Percentiles rank a stretch among this genome's conserved stretches.
Evolutionary conservation across 2,797 vertebrate genomes (phyloP).

Genomic region (Anabacerthia variegaticeps): DNA sequence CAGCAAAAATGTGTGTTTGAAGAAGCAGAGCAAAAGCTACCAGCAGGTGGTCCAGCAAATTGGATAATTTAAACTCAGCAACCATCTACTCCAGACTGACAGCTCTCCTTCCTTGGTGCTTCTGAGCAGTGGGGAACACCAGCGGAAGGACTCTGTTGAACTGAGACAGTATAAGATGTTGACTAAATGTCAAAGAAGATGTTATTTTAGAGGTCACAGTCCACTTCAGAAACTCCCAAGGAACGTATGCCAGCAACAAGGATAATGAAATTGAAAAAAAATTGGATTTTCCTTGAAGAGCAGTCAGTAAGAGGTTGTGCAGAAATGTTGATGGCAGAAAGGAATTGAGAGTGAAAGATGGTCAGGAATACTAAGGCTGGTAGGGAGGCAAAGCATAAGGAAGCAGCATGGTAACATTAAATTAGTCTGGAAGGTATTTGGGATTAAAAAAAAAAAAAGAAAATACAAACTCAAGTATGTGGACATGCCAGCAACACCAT

Average conservation of each 20-base stretch:
- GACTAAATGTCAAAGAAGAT: not conserved
- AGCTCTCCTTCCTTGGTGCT: not conserved
- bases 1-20: not conserved
- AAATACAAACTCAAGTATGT: not conserved
- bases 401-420: not conserved
- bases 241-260: not conserved
- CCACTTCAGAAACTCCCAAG: not conserved
- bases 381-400: not conserved
- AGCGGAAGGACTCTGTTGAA: not conserved
- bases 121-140: not conserved
- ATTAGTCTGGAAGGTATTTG: not conserved
- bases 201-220: slow-evolving; percentile 32
- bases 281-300: not conserved
- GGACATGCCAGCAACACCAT: not conserved
- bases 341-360: not conserved
- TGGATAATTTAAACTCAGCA: slow-evolving; percentile 20
- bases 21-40: not conserved
- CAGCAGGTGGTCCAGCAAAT: slow-evolving; percentile 8
- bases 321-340: not conserved
- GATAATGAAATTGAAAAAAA: not conserved
- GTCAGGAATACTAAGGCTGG: not conserved
- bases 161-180: not conserved
- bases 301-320: not conserved
- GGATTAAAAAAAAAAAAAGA: not conserved
- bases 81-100: not conserved